A percentile compares a stretch with the other conserved stretches of the same genome.
phyloP scores from a whole-genome alignment of 2,113 vertebrate genomes.

The Dicaeum eximium region DNA sequence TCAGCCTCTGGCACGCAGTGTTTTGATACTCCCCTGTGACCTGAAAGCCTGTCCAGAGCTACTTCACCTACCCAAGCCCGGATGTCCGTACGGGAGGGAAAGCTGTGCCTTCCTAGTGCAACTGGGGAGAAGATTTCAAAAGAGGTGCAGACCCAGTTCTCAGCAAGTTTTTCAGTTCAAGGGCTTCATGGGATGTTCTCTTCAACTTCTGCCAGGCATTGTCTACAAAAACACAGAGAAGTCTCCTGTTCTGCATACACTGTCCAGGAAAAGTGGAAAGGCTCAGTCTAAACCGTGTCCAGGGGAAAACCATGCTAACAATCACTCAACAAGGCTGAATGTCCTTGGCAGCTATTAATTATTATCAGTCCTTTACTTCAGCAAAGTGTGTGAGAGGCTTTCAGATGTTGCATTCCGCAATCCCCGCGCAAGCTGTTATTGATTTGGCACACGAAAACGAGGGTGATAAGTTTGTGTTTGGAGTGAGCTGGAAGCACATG shows the following conservation, averaged over 20 bases:
- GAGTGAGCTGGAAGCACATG: constrained; percentile 27
- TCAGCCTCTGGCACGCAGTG: neutral
- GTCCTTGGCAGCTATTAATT: constrained; percentile 56
- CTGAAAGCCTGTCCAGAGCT: neutral
- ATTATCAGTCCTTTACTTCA: constrained; percentile 34
- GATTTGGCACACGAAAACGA: neutral
- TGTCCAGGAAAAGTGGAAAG: constrained; percentile 17
- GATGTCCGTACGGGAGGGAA: neutral
- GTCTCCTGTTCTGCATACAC: neutral
- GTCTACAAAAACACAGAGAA: neutral
- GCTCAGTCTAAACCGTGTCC: neutral
- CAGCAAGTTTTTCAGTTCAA: neutral
- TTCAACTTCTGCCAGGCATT: neutral
- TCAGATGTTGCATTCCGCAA: neutral
- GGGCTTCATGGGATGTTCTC: neutral
- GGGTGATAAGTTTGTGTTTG: constrained; percentile 40
- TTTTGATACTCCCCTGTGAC: neutral
- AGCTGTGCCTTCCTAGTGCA: neutral
- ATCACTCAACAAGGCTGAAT: neutral
- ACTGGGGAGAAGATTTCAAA: neutral
- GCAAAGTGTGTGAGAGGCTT: constrained; percentile 4
- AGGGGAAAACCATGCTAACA: constrained; percentile 19
- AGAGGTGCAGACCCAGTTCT: neutral
- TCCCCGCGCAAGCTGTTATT: constrained; percentile 14
- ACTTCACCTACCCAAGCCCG: neutral